phyloP scores from a whole-genome alignment of 2,888 invertebrate genomes.

The Ophraella communa region DNA sequence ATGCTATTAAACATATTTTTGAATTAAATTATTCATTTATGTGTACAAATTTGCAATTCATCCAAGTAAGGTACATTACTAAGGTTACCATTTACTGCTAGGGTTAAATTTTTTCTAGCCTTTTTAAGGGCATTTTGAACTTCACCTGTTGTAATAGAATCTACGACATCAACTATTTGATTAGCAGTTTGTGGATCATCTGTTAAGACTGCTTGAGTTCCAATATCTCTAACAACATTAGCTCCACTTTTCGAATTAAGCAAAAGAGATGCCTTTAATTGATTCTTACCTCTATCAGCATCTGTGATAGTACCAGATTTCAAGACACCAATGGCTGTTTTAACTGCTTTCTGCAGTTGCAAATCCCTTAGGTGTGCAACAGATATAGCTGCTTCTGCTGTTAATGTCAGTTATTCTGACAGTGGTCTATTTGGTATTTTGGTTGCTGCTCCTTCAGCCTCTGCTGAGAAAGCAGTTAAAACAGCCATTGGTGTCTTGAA shows the following conservation, averaged over 20 bases:
- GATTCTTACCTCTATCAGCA: no score
- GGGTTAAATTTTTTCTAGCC: constrained; percentile 73
- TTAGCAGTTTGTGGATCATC: constrained; percentile 65
- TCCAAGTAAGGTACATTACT: constrained; percentile 79
- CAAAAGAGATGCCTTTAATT: constrained; percentile 70
- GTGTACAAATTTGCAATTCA: constrained; percentile 62
- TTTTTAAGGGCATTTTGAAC: constrained; percentile 74
- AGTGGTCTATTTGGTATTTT: constrained; percentile 88
- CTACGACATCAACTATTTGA: constrained; percentile 70
- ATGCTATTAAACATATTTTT: constrained; percentile 4
- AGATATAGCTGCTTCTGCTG: constrained; percentile 70
- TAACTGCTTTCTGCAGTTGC: constrained; percentile 71
- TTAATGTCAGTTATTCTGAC: constrained; percentile 86
- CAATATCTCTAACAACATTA: constrained; percentile 69
- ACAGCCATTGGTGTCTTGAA: constrained; percentile 68
- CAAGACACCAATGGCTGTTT: constrained; percentile 68
- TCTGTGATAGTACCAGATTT: no score
- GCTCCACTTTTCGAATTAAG: constrained; percentile 68
- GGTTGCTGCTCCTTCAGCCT: constrained; percentile 70
- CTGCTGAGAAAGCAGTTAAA: constrained; percentile 72
- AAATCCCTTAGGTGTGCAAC: constrained; percentile 67
- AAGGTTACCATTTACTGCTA: constrained; percentile 85
- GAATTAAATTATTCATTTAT: constrained; percentile 10
- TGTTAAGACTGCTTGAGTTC: constrained; percentile 71
- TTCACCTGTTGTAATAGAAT: no score